phyloP scores from a whole-genome alignment of 2,113 vertebrate species.

The Psittacara wagleri region DNA sequence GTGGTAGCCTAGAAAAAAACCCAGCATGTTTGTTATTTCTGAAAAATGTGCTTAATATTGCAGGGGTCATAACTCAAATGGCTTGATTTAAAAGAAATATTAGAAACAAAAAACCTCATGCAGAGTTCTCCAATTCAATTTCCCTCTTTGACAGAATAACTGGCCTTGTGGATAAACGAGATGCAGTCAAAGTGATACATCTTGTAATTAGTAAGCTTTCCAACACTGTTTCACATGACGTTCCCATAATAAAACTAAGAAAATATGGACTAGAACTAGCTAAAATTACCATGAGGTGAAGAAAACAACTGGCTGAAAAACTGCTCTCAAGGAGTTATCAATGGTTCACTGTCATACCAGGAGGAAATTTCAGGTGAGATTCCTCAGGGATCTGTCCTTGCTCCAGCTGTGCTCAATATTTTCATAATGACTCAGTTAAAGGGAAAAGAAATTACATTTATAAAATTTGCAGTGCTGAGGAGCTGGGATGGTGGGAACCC shows the following conservation, averaged over 20 bases:
- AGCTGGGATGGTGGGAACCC: constrained; percentile 27
- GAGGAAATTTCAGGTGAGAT: constrained; percentile 40
- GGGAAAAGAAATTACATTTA: constrained; percentile 47
- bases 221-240: not conserved
- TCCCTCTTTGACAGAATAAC: constrained; percentile 18
- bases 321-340: constrained; percentile 19
- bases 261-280: constrained; percentile 40
- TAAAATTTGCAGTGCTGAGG: constrained; percentile 51
- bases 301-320: constrained; percentile 31
- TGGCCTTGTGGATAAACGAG: constrained; percentile 15
- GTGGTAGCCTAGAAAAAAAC: not conserved
- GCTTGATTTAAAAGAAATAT: not conserved
- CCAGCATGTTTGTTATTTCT: not conserved
- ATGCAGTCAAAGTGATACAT: not conserved
- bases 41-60: not conserved
- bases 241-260: constrained; percentile 30
- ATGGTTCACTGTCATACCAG: not conserved
- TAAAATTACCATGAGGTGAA: constrained; percentile 31
- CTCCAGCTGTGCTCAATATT: constrained; percentile 61
- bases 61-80: constrained; percentile 30
- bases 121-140: constrained; percentile 10
- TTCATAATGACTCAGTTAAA: constrained; percentile 65
- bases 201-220: constrained; percentile 29
- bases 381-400: constrained; percentile 58
- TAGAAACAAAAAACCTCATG: not conserved